These are phyloP conservation scores for Biston betularia DNA, from an alignment of 2,888 invertebrate species.

Conservation along the genomic window DNA sequence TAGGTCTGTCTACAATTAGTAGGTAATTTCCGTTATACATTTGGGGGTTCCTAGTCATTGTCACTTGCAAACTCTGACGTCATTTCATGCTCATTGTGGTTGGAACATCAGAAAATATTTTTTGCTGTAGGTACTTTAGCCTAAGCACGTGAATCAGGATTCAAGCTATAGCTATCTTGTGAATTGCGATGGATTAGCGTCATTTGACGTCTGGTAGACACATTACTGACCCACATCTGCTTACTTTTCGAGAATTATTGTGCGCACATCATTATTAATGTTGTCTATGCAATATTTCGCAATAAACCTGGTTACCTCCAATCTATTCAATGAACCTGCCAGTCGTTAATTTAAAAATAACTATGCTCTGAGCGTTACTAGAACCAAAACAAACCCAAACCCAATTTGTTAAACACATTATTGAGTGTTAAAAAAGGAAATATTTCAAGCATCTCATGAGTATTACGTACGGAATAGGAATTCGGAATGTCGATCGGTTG, in stretches of 20 bases:
- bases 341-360: slow-evolving; percentile 9
- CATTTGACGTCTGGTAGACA: slow-evolving; percentile 10
- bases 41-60: slow-evolving; percentile 10
- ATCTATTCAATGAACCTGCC: slow-evolving; percentile 1
- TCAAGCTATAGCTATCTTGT: background rate
- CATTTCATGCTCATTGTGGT: slow-evolving; percentile 4
- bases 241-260: slow-evolving; percentile 2
- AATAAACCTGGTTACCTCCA: background rate
- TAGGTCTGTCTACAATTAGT: background rate
- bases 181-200: background rate
- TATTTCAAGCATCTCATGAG: slow-evolving; percentile 13
- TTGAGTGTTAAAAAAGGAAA: slow-evolving; percentile 19
- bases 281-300: slow-evolving; percentile 11
- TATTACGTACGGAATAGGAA: slow-evolving; percentile 9
- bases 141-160: slow-evolving; percentile 13
- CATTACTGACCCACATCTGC: slow-evolving; percentile 1
- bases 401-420: slow-evolving; percentile 11
- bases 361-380: background rate
- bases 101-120: slow-evolving; percentile 1
- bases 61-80: slow-evolving; percentile 7
- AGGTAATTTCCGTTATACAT: slow-evolving; percentile 7
- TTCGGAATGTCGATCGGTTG: slow-evolving; percentile 23
- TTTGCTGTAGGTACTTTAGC: slow-evolving; percentile 8
- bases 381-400: slow-evolving; percentile 8
- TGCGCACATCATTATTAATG: slow-evolving; percentile 11